These are phyloP conservation scores for Matsumyia berberina DNA, from an alignment of 2,888 invertebrate species.

Conservation along the genomic window DNA sequence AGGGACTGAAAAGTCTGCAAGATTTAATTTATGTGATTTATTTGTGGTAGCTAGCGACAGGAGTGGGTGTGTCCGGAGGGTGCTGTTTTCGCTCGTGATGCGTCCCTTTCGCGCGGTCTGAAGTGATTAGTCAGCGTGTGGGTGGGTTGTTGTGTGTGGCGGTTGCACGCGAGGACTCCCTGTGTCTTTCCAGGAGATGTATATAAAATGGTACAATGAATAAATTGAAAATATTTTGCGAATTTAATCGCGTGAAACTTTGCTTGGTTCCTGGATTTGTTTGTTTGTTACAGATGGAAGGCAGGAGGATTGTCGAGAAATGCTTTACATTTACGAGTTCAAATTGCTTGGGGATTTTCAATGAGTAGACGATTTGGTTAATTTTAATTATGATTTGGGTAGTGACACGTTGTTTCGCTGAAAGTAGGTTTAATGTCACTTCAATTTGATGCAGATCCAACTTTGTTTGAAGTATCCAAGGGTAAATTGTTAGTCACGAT, in stretches of 20 bases:
- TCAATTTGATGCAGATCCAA: neutral
- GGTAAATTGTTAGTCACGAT: too few species aligned
- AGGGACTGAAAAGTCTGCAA: conserved; percentile 67
- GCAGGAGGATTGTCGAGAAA: neutral
- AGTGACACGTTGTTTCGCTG: neutral
- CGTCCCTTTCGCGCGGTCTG: conserved; percentile 21
- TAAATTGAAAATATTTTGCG: conserved; percentile 68
- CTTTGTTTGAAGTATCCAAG: too few species aligned
- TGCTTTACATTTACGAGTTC: neutral
- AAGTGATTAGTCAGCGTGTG: conserved; percentile 51
- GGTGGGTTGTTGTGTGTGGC: conserved; percentile 19
- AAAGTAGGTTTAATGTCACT: neutral
- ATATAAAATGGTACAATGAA: conserved; percentile 59
- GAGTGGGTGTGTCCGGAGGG: conserved; percentile 37
- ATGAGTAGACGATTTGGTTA: conserved; percentile 8
- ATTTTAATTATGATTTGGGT: conserved; percentile 25
- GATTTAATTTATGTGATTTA: conserved; percentile 75
- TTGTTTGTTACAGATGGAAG: conserved; percentile 18
- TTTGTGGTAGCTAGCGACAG: conserved; percentile 67
- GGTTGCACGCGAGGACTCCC: conserved; percentile 35
- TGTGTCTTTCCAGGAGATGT: conserved; percentile 23
- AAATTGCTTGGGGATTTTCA: conserved; percentile 31
- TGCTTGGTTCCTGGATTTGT: conserved; percentile 53
- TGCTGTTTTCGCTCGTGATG: conserved; percentile 18
- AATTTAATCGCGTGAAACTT: conserved; percentile 68